These are phyloP conservation scores for Grantiella picta DNA, from an alignment of 2,113 vertebrate genomes.

Conservation along the genomic window DNA sequence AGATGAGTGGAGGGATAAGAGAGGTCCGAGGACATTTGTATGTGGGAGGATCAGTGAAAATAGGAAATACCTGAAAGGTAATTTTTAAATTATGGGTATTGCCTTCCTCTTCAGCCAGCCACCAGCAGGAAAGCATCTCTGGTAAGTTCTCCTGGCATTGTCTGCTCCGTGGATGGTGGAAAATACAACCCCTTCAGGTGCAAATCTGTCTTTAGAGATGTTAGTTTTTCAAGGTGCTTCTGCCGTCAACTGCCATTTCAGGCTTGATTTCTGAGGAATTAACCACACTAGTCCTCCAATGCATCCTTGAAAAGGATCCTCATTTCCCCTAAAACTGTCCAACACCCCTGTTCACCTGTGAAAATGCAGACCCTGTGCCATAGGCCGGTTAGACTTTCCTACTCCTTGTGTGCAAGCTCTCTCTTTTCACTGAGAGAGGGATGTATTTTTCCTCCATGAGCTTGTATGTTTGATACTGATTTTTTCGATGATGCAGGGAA, in stretches of 20 bases:
- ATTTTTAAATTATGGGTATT: not conserved
- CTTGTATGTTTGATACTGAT: not conserved
- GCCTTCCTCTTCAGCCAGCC: not conserved
- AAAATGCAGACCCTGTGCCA: accelerated
- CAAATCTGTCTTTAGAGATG: not conserved
- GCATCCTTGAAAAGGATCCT: not conserved
- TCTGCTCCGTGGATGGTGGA: not conserved
- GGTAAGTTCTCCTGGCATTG: not conserved
- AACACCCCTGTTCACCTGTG: not conserved
- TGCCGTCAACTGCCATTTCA: not conserved
- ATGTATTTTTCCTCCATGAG: not conserved
- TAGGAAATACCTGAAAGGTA: not conserved
- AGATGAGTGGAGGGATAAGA: not conserved
- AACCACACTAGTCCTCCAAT: not conserved
- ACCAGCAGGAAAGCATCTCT: not conserved
- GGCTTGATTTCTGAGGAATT: not conserved
- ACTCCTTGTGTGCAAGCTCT: not conserved
- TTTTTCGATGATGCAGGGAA: not conserved
- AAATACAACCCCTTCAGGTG: not conserved
- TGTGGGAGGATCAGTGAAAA: not conserved
- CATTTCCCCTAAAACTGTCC: not conserved
- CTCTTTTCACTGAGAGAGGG: not conserved
- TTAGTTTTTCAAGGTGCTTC: not conserved
- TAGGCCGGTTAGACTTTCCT: not conserved
- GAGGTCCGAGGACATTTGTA: accelerated